Base-by-base conservation (phyloP, 2,888 invertebrate species). In the Silvanus unidentatus region DNA sequence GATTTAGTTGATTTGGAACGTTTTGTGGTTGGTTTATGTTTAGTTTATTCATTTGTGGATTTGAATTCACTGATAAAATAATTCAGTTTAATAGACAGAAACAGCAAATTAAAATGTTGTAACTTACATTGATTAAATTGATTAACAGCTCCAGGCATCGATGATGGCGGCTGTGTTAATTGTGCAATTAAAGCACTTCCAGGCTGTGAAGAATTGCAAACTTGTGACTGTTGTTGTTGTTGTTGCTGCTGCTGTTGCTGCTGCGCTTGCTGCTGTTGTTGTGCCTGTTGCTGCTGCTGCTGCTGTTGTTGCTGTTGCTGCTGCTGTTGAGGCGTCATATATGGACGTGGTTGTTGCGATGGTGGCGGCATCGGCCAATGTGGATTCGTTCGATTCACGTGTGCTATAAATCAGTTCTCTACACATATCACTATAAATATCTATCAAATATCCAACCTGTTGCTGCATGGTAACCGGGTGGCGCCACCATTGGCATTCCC, bases 311-410 rank as follows among this genome's bases (percentile, higher is more conserved):
- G 38, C 12, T 52, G 56, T 37, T 53, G 60, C 35, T 55, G 59
- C 4, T 60, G 61, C 43, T 63, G 65, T 28, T 51, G 53, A n/a
- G 32, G 32, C 4, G 37, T 56, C 47, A 62, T 55, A 34, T 64
- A 63, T 32, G 68, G 65, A 36, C 64, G 60, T 13, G 63, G 64
- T 40, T 55, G 77, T 28, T 75, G 77, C 52, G 77, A 75, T 0
- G 78, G 79, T 0, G 83, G 83, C 48, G 81, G 78, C 56, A 81
- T 79, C 60, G 82, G 81, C 8, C 84, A 78, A 47, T 80, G 76
- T 10, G 56, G 54, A 22, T 54, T 53, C 1, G 55, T 42, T 12
- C 55, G 46, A 30, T 52, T 55, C 22, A 53, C 47, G 16, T 52
- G 55, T 6, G 49, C 53, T 55, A 34, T 1, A 38, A 40, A 44